A percentile compares a stretch with the other conserved stretches of the same genome.
These are phyloP conservation scores for Catocala fraxini DNA, from an alignment of 2,888 invertebrate species.

Conservation along the genomic window DNA sequence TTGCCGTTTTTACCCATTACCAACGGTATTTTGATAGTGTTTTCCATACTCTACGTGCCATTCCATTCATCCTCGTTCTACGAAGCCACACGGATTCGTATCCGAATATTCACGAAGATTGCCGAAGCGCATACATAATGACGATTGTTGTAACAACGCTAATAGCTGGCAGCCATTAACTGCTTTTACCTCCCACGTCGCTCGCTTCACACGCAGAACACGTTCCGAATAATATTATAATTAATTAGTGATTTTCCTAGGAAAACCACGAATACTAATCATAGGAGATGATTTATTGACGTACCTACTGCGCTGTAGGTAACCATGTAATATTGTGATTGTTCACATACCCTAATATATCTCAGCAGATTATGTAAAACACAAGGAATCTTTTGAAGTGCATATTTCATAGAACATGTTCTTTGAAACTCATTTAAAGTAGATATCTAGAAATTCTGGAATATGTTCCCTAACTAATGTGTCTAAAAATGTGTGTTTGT, in stretches of 20 bases:
- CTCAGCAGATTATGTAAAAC: too few relatives aligned
- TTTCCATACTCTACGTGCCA: neutral
- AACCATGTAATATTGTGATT: neutral
- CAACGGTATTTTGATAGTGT: neutral
- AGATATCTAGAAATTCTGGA: too few relatives aligned
- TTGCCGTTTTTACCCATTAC: too few relatives aligned
- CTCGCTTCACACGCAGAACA: constrained; percentile 28
- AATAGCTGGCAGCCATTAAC: constrained; percentile 10
- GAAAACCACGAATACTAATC: constrained; percentile 36
- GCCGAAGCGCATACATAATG: constrained; percentile 13
- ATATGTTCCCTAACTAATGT: too few relatives aligned
- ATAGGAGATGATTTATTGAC: constrained; percentile 10
- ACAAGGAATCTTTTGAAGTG: too few relatives aligned
- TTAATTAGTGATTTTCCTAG: constrained; percentile 48
- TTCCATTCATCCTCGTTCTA: constrained; percentile 18
- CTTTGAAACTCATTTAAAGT: too few relatives aligned
- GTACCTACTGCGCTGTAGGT: neutral
- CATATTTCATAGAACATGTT: too few relatives aligned
- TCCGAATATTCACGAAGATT: constrained; percentile 15
- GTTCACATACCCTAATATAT: too few relatives aligned
- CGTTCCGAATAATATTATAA: constrained; percentile 46
- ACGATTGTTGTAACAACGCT: constrained; percentile 5
- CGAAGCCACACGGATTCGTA: neutral
- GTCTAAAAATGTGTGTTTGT: too few relatives aligned
- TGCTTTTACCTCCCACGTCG: constrained; percentile 48